These are phyloP conservation scores for Platichthys stellatus DNA, from an alignment of 2,113 vertebrate genomes.

Conservation along the genomic window DNA sequence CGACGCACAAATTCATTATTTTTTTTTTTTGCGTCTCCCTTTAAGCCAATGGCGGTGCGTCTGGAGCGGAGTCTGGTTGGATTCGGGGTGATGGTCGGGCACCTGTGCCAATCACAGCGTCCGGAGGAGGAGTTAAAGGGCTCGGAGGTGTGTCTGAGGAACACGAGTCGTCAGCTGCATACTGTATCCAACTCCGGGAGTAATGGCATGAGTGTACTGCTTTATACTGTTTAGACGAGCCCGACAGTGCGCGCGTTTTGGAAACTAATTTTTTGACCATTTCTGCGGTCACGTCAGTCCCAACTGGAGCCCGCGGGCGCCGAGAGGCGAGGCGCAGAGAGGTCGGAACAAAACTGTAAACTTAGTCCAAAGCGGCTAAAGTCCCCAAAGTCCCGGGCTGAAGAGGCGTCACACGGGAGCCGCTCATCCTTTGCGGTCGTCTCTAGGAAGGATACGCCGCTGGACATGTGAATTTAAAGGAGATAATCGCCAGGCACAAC, in stretches of 20 bases:
- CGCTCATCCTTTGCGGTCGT: slow-evolving; percentile 50
- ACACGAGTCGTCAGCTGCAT: slow-evolving; percentile 77
- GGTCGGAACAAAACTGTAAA: slow-evolving; percentile 53
- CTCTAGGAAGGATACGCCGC: slow-evolving; percentile 71
- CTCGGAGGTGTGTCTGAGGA: slow-evolving; percentile 77
- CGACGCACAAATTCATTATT: slow-evolving; percentile 40
- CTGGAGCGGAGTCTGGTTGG: slow-evolving; percentile 29
- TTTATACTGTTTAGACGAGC: slow-evolving; percentile 74
- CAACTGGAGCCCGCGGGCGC: slow-evolving; percentile 7
- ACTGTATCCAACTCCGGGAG: slow-evolving; percentile 79
- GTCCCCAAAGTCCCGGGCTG: slow-evolving; percentile 62
- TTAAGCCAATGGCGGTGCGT: slow-evolving; percentile 67
- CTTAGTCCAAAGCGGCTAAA: slow-evolving; percentile 58
- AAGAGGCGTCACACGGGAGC: slow-evolving; percentile 45
- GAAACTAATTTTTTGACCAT: slow-evolving; percentile 50
- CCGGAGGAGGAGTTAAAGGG: slow-evolving; percentile 59
- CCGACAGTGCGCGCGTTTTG: slow-evolving; percentile 52
- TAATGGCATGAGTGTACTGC: slow-evolving; percentile 80
- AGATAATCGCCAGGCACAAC: slow-evolving; percentile 74
- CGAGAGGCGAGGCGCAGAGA: slow-evolving; percentile 20
- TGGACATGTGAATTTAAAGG: slow-evolving; percentile 85
- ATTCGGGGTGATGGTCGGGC: slow-evolving; percentile 50
- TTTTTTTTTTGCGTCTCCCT: slow-evolving; percentile 52
- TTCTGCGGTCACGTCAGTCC: slow-evolving; percentile 30
- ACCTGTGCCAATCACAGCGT: slow-evolving; percentile 72